phyloP scores from a whole-genome alignment of 2,113 vertebrate genomes.

The Odontophorus gujanensis region DNA sequence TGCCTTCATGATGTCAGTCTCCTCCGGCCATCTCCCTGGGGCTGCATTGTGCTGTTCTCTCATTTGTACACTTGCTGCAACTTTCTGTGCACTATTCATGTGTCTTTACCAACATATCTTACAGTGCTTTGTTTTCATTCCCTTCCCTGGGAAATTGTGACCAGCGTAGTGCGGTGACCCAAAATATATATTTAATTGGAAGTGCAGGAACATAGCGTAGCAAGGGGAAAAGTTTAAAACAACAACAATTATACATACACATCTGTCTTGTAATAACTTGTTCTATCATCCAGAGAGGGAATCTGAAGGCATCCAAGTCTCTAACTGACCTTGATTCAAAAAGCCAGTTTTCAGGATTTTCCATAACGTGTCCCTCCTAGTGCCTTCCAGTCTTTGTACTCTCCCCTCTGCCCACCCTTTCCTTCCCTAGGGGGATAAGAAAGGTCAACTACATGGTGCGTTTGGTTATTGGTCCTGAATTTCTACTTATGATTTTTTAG shows the following conservation, averaged over 20 bases:
- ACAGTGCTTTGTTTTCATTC: neutral
- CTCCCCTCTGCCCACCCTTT: neutral
- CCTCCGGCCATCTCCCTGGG: neutral
- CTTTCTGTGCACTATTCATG: neutral
- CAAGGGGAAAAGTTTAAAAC: slow-evolving; percentile 29
- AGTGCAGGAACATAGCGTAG: neutral
- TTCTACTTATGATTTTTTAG: neutral
- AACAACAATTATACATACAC: neutral
- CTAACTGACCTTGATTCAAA: neutral
- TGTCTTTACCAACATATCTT: neutral
- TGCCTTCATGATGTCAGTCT: neutral
- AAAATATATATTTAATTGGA: neutral
- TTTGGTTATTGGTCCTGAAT: neutral
- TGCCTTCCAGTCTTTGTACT: neutral
- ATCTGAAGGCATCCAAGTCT: neutral
- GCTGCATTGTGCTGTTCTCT: neutral
- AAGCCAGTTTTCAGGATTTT: accelerated
- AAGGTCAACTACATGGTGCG: neutral
- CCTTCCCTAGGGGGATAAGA: neutral
- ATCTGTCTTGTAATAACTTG: neutral
- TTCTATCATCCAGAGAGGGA: neutral
- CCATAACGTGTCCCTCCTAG: neutral
- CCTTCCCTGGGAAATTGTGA: neutral
- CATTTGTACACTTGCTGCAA: neutral
- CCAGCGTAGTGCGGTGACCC: neutral